Evolutionary conservation across 64 coral and sea anemone genomes (phyloP).

Genomic region (Actinia tenebrosa): DNA sequence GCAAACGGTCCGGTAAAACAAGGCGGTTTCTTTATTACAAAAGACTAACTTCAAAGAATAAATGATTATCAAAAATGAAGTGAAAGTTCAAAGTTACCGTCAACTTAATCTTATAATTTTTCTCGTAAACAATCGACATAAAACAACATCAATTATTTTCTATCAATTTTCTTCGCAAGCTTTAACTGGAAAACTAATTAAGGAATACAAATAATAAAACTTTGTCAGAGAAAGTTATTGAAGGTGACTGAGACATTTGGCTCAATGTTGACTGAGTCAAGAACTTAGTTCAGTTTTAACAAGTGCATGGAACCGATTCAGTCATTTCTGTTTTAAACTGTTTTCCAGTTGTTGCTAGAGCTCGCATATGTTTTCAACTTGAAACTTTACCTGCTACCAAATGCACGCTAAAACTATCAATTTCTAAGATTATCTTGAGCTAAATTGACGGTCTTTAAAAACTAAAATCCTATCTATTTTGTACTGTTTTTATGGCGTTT

Average conservation of each 20-base stretch:
- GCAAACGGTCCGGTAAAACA: background rate
- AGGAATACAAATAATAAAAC: background rate
- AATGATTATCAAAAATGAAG: background rate
- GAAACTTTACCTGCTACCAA: background rate
- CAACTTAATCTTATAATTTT: background rate
- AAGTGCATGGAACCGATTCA: background rate
- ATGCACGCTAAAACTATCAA: background rate
- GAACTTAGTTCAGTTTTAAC: background rate
- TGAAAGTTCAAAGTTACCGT: background rate
- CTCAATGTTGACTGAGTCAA: background rate
- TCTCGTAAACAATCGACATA: background rate
- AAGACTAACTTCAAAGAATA: background rate
- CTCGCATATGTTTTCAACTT: background rate
- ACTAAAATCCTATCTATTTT: background rate
- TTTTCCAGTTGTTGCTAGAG: background rate
- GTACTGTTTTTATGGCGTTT: background rate
- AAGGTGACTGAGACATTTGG: conserved; percentile 10
- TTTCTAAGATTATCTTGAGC: background rate
- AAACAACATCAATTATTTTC: background rate
- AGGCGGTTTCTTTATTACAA: background rate
- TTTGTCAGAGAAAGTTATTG: background rate
- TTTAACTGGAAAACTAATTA: background rate
- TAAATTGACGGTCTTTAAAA: background rate
- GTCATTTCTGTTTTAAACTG: background rate
- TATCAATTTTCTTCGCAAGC: background rate